Percentiles rank a stretch among this genome's conserved stretches.
Evolutionary conservation across 2,888 invertebrate species (phyloP).

Genomic region (Lydus trimaculatus): DNA sequence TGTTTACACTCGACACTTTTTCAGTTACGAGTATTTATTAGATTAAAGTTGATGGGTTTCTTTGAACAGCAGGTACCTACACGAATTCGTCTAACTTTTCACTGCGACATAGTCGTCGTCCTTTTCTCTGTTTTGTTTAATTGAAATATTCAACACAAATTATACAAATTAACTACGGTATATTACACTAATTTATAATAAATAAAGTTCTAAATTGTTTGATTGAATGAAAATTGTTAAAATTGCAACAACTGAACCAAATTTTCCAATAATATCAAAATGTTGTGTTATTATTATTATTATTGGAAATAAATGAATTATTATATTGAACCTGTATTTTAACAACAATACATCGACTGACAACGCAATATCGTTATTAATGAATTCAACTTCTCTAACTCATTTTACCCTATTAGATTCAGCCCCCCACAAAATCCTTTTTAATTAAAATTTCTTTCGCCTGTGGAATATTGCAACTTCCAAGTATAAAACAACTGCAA

Average conservation of each 20-base stretch:
- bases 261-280: too few relatives aligned
- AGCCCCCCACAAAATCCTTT: conserved; percentile 28
- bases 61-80: conserved; percentile 44
- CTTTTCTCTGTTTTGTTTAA: background rate
- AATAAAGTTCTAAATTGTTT: too few relatives aligned
- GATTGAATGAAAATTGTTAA: too few relatives aligned
- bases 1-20: conserved; percentile 44
- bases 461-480: conserved; percentile 26
- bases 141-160: too few relatives aligned
- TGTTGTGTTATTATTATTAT: background rate
- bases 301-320: background rate
- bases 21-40: conserved; percentile 46
- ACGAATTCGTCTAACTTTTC: conserved; percentile 27
- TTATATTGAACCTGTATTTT: background rate
- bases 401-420: conserved; percentile 30
- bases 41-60: conserved; percentile 47
- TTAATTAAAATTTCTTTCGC: conserved; percentile 34
- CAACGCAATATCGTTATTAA: conserved; percentile 28
- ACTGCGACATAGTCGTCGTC: background rate
- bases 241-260: too few relatives aligned
- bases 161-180: too few relatives aligned
- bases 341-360: conserved; percentile 26
- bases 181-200: too few relatives aligned
- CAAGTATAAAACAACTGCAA: conserved; percentile 27
- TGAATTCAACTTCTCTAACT: conserved; percentile 30